Conservation (phyloP, 1,140 invertebrate species). For the Drosophila ohnishii region DNA sequence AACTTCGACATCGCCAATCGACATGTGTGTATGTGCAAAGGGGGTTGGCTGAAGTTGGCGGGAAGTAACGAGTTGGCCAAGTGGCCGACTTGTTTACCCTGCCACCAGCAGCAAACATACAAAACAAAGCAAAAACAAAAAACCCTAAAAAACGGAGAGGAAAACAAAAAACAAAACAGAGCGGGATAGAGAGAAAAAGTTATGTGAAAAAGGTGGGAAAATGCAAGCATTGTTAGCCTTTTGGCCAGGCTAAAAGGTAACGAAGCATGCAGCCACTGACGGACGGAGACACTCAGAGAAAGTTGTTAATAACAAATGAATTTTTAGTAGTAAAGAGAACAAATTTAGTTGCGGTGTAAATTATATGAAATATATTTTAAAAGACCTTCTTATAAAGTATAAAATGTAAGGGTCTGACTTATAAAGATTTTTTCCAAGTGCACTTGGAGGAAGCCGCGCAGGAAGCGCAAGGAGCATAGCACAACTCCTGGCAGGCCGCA, state of each 20-base stretch:
- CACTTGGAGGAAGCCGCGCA: slow-evolving; percentile 66
- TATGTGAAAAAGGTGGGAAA: slow-evolving; percentile 81
- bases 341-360: not conserved
- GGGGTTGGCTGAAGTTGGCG: slow-evolving; percentile 10
- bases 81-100: slow-evolving; percentile 79
- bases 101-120: slow-evolving; percentile 59
- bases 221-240: slow-evolving; percentile 81
- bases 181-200: slow-evolving; percentile 62
- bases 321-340: not conserved
- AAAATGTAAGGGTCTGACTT: not conserved
- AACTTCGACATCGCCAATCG: slow-evolving; percentile 73
- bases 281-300: slow-evolving; percentile 21
- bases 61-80: slow-evolving; percentile 68
- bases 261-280: slow-evolving; percentile 75
- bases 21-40: slow-evolving; percentile 16
- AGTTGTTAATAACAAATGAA: not conserved
- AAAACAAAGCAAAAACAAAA: slow-evolving; percentile 33
- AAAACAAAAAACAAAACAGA: slow-evolving; percentile 44
- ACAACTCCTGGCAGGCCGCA: slow-evolving; percentile 76
- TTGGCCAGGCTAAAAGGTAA: slow-evolving; percentile 67
- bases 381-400: not conserved
- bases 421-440: not conserved
- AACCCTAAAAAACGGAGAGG: slow-evolving; percentile 11
- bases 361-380: not conserved
- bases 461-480: slow-evolving; percentile 77